Evolutionary conservation across 1,140 invertebrate genomes (phyloP).

Genomic region (Cotesia vestalis): DNA sequence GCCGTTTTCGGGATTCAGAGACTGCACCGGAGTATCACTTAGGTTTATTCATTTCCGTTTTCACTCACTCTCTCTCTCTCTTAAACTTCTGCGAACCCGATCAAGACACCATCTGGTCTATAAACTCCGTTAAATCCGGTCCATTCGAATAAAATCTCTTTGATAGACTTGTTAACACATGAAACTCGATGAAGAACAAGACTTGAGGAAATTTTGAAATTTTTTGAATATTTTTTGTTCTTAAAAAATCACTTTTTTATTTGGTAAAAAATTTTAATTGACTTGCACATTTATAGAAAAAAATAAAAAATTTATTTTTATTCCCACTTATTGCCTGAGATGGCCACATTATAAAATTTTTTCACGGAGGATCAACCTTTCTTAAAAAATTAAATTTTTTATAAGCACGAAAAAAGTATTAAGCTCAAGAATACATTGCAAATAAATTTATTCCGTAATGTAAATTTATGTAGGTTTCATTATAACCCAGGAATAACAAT

Average conservation of each 20-base stretch:
- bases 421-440: too few species aligned
- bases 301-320: too few species aligned
- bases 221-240: not conserved
- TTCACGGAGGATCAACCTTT: too few species aligned
- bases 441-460: too few species aligned
- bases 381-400: too few species aligned
- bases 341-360: too few species aligned
- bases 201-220: not conserved
- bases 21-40: too few species aligned
- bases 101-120: constrained; percentile 17
- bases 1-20: not conserved
- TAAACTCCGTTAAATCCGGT: not conserved
- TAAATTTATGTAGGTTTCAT: too few species aligned
- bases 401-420: not conserved
- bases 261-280: not conserved
- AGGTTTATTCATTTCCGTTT: not conserved
- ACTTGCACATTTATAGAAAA: too few species aligned
- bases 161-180: constrained; percentile 13
- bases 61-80: not conserved
- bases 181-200: not conserved
- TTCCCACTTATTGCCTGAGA: too few species aligned
- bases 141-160: not conserved
- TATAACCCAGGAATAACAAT: too few species aligned
- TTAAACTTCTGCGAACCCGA: not conserved
- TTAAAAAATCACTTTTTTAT: not conserved